Evolutionary conservation across 1,140 invertebrate species (phyloP), one percentile per base, ranked within the genome.

Genomic region (Plectrocnemia conspersa): DNA sequence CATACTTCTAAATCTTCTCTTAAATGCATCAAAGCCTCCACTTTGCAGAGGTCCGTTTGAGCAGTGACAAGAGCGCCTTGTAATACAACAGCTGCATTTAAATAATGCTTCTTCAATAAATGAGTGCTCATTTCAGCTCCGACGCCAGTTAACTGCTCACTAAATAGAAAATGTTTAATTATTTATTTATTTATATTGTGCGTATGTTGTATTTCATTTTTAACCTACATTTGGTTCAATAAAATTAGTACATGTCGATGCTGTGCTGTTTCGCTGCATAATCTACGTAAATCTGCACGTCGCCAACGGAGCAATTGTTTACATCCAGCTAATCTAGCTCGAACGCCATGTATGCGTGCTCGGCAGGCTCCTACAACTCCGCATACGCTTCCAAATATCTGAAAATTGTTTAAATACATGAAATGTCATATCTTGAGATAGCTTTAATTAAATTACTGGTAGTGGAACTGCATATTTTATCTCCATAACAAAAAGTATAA

Each of bases 191-290:
- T 35, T n/a, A 33, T 24, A 38, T 38, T 36, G 5, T 11, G 3
- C 6, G 13, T 7, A 44, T 44, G 18, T 38, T n/a, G n/a, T n/a
- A n/a, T n/a, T n/a, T 38, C 5, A 38, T 38, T 6, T 24, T 24
- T 49, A 45, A 66, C 79, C 79, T 76, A 92, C 88, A 96, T 91
- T 74, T 95, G 88, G 63, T 91, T 88, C 23, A 96, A 72, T 67
- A 96, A 81, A 55, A 88, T 78, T 15, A 96, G 70, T 55, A 92
- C 86, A 68, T 94, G 86, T 66, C 93, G 92, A 64, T 97, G 92
- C 67, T 97, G 90, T 13, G 96, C 81, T 3, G 91, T 90, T 72
- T 97, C 93, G 1, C 89, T 75, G 90, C 93, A 97, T 44, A 97
- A 76, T 64, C 93, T 88, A 62, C 92, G 84, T 33, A 99, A 74